Conservation (phyloP, 2,113 vertebrate genomes). For the Clupea harengus region DNA sequence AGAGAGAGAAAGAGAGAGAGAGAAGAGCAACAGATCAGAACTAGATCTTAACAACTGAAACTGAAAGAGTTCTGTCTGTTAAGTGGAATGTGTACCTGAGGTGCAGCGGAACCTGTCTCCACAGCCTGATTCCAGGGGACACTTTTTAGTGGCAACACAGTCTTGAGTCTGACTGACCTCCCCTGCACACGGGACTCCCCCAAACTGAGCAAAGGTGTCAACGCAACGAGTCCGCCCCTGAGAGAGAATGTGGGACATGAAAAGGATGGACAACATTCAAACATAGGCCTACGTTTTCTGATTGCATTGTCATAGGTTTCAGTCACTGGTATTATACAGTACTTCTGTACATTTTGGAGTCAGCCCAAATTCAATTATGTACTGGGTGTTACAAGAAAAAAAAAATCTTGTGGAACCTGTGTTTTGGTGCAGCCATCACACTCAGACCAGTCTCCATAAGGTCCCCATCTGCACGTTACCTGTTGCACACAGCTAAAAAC, state of each 20-base stretch:
- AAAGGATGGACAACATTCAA: neutral
- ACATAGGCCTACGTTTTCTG: neutral
- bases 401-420: conserved; percentile 50
- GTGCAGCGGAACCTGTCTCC: conserved; percentile 83
- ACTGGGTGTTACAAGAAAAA: neutral
- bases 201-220: conserved; percentile 80
- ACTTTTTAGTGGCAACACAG: conserved; percentile 75
- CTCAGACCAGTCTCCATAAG: conserved; percentile 82
- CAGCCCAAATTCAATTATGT: too few species aligned
- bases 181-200: conserved; percentile 74
- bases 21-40: too few species aligned
- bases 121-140: conserved; percentile 82
- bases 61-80: neutral
- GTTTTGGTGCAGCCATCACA: conserved; percentile 80
- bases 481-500: conserved; percentile 58
- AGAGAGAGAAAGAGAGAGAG: neutral
- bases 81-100: conserved; percentile 72
- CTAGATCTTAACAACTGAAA: too few species aligned
- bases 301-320: neutral
- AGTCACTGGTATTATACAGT: too few species aligned
- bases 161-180: conserved; percentile 64
- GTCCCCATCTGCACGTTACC: conserved; percentile 80
- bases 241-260: conserved; percentile 2
- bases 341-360: neutral
- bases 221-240: conserved; percentile 77